Percentiles rank a stretch among this genome's conserved stretches.
Conservation (phyloP, 2,797 vertebrate genomes). For the Tragelaphus oryx region DNA sequence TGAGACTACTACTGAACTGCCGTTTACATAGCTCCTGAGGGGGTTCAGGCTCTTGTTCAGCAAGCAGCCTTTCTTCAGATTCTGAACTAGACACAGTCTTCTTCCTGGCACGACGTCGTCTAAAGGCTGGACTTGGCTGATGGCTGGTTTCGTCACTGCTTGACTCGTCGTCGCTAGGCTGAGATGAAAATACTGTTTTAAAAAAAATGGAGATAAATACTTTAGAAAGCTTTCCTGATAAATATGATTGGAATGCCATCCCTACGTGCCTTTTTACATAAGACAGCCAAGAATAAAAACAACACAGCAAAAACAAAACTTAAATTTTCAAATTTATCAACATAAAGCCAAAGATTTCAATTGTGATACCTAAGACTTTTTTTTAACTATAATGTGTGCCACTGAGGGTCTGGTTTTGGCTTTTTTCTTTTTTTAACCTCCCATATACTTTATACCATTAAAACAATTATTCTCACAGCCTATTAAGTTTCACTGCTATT, state of each 20-base stretch:
- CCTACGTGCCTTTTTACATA: slow-evolving; percentile 23
- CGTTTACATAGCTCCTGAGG: slow-evolving; percentile 45
- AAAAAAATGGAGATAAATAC: slow-evolving; percentile 50
- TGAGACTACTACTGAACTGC: slow-evolving; percentile 82
- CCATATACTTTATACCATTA: neutral
- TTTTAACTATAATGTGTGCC: neutral
- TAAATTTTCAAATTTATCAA: slow-evolving; percentile 3
- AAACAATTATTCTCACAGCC: neutral
- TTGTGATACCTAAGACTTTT: neutral
- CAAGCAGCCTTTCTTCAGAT: slow-evolving; percentile 62
- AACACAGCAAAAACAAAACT: neutral
- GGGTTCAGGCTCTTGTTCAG: slow-evolving; percentile 25
- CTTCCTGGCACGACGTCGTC: slow-evolving; percentile 86
- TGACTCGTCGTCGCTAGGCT: slow-evolving; percentile 76
- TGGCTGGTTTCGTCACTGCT: slow-evolving; percentile 87
- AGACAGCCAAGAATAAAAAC: slow-evolving; percentile 18
- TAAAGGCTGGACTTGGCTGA: slow-evolving; percentile 77
- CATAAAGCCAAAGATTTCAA: neutral
- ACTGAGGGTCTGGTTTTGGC: neutral
- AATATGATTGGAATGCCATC: neutral
- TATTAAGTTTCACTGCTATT: neutral
- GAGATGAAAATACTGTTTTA: slow-evolving; percentile 77
- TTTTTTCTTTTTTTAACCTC: neutral
- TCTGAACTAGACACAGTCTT: slow-evolving; percentile 76
- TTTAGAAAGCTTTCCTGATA: neutral